Conservation (phyloP, 2,888 invertebrate genomes). For the Oscheius sp. region DNA sequence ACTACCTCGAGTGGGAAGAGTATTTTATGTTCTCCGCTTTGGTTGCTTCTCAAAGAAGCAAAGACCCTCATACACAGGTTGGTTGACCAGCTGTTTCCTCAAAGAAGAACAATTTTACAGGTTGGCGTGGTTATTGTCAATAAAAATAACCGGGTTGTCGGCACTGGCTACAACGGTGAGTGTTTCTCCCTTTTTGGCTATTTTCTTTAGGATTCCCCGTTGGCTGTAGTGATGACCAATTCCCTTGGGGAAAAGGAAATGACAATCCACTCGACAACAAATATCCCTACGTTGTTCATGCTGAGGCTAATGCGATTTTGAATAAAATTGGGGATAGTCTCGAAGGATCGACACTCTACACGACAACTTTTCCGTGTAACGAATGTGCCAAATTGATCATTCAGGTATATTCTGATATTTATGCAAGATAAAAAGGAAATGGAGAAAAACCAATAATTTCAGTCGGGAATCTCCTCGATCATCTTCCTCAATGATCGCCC, state of each 20-base stretch:
- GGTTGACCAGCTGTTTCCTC: background rate
- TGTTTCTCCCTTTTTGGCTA: background rate
- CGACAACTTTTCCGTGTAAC: constrained; percentile 93
- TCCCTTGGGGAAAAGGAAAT: constrained; percentile 85
- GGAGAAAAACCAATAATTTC: constrained; percentile 25
- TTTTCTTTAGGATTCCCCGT: constrained; percentile 79
- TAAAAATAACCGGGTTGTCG: constrained; percentile 86
- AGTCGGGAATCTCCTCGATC: constrained; percentile 43
- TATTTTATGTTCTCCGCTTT: constrained; percentile 41
- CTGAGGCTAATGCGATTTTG: constrained; percentile 94
- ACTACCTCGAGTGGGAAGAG: constrained; percentile 38
- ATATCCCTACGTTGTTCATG: constrained; percentile 84
- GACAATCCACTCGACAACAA: constrained; percentile 73
- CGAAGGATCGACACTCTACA: constrained; percentile 84
- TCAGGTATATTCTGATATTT: constrained; percentile 33
- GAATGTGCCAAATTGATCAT: constrained; percentile 88
- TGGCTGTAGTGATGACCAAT: constrained; percentile 87
- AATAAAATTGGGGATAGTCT: constrained; percentile 82
- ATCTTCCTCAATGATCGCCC: constrained; percentile 45
- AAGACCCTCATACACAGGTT: constrained; percentile 62
- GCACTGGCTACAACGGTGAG: constrained; percentile 93
- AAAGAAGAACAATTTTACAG: constrained; percentile 6
- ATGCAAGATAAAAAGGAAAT: no score
- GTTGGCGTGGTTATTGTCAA: constrained; percentile 92
- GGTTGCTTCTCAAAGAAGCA: constrained; percentile 50